Evolutionary conservation across 2,888 invertebrate genomes (phyloP), one percentile per base, ranked within the genome.

Genomic region (Pheosia gnoma): DNA sequence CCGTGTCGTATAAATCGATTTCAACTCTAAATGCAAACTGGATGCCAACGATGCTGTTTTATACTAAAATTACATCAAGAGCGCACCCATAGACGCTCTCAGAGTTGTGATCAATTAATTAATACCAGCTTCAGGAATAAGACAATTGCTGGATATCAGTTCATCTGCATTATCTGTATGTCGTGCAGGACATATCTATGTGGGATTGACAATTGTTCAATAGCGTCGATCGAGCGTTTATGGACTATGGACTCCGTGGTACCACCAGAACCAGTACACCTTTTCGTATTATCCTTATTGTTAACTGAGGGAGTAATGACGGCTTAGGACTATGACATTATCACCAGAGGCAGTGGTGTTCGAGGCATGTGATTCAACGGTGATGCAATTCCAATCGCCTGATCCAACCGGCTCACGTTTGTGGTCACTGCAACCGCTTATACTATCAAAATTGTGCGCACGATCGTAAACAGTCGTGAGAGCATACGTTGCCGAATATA

Each of bases 351-450:
- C 67, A 62, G 61, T 60, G 65, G 67, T 68, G 67, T 63, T 61
- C 60, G 61, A 52, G 62, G 54, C 63, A 65, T 60, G 59, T 72
- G 73, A 78, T 73, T 72, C 74, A 74, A 65, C 62, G 68, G 60
- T 82, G 80, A 78, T 74, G 80, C 66, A 78, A 78, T 75, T 66
- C 56, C 65, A 62, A 63, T 63, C 38, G 62, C 60, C 58, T 58
- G 65, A 65, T 66, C 58, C 47, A 55, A 57, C n/a, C 49, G 53
- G 54, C 63, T 59, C 51, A 62, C 59, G 62, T 5, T 61, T 68
- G 62, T 58, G 61, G 61, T 62, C 62, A 63, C 51, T 68, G 65
- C 64, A 63, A 60, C 62, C 57, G 54, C 59, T 38, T 58, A 53
- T 59, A 45, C 59, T 68, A 77, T 69, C 56, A 61, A 65, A 67